A percentile compares a stretch with the other conserved stretches of the same genome.
Conservation (phyloP, 2,888 invertebrate genomes). For the Amiota minor region DNA sequence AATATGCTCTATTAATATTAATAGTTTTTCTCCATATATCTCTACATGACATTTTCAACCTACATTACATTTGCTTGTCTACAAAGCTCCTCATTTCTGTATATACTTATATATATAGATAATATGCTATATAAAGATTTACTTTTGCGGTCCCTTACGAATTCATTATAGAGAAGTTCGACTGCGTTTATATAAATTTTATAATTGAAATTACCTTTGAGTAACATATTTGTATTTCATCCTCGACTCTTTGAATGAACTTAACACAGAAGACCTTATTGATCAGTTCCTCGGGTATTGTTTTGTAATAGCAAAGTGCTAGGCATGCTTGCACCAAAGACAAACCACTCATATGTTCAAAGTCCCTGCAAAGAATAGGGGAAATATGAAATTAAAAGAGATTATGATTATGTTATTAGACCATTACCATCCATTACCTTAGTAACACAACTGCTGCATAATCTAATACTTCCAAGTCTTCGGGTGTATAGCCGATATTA, state of each 20-base stretch:
- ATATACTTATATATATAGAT: too few relatives aligned
- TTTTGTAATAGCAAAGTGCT: constrained; percentile 76
- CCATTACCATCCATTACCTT: constrained; percentile 70
- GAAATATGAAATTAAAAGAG: too few relatives aligned
- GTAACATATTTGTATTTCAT: constrained; percentile 76
- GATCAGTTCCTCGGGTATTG: constrained; percentile 75
- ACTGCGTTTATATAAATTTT: too few relatives aligned
- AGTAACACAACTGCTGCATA: constrained; percentile 72
- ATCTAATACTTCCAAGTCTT: constrained; percentile 71
- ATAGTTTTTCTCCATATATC: too few relatives aligned
- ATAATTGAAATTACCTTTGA: constrained; percentile 73
- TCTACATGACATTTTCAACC: too few relatives aligned
- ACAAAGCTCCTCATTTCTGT: too few relatives aligned
- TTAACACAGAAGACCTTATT: constrained; percentile 77
- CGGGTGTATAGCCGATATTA: constrained; percentile 75
- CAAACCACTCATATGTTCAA: constrained; percentile 75
- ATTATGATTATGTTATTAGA: too few relatives aligned
- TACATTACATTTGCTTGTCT: too few relatives aligned
- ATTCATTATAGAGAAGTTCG: too few relatives aligned
- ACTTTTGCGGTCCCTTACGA: too few relatives aligned
- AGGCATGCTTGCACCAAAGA: constrained; percentile 75
- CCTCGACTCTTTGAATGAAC: constrained; percentile 77
- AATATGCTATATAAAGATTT: too few relatives aligned
- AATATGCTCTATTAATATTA: too few relatives aligned
- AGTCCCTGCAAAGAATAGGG: constrained; percentile 74